phyloP scores from a whole-genome alignment of 1,140 invertebrate genomes.

The Apocrypta bakeri region DNA sequence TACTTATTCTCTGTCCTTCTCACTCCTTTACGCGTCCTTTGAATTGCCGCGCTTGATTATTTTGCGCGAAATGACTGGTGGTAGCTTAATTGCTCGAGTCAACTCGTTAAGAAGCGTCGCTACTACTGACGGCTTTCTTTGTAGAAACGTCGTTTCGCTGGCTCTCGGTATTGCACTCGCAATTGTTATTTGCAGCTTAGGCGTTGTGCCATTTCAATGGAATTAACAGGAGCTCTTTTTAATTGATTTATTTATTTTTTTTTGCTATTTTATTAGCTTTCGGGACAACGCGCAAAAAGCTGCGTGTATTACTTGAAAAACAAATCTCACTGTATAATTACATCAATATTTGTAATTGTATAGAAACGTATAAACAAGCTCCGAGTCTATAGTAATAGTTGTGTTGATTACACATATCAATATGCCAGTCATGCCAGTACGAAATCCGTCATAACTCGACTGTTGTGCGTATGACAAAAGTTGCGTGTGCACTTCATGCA shows the following conservation, averaged over 20 bases:
- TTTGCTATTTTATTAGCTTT: neutral
- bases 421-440: constrained; percentile 22
- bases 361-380: neutral
- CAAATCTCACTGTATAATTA: neutral
- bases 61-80: constrained; percentile 33
- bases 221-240: neutral
- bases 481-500: constrained; percentile 26
- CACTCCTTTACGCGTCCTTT: constrained; percentile 30
- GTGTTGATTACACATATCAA: constrained; percentile 5
- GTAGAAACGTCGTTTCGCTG: constrained; percentile 3
- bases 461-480: constrained; percentile 21
- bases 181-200: constrained; percentile 31
- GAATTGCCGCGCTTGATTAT: constrained; percentile 40
- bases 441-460: constrained; percentile 21
- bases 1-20: neutral
- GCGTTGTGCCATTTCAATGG: constrained; percentile 5
- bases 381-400: neutral
- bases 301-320: neutral
- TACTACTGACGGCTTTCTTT: constrained; percentile 28
- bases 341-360: neutral
- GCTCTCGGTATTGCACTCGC: neutral
- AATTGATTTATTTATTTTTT: constrained; percentile 21
- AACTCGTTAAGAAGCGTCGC: constrained; percentile 38
- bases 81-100: constrained; percentile 48
- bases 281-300: neutral